Conservation (phyloP, 1,140 invertebrate species). For the Scaptomyza graminum region DNA sequence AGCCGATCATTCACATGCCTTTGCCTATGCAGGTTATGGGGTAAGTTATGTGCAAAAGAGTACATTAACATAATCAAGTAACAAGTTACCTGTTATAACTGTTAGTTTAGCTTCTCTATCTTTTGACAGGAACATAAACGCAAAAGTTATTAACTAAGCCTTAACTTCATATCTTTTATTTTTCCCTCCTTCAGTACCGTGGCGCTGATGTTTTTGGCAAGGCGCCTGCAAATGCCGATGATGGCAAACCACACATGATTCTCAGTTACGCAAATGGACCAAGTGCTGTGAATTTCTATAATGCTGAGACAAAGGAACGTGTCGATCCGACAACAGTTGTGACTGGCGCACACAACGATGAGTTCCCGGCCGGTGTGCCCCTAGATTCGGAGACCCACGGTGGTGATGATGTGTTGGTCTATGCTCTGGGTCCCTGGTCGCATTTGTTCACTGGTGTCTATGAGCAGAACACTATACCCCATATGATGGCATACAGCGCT, state of each 20-base stretch:
- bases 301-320: slow-evolving; percentile 68
- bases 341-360: slow-evolving; percentile 55
- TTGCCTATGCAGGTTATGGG: slow-evolving; percentile 87
- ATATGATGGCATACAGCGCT: slow-evolving; percentile 88
- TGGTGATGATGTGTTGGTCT: slow-evolving; percentile 89
- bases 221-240: slow-evolving; percentile 83
- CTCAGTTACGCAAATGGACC: slow-evolving; percentile 90
- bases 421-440: slow-evolving; percentile 87
- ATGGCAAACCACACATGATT: slow-evolving; percentile 87
- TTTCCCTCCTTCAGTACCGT: slow-evolving; percentile 68
- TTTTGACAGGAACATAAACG: too few species aligned
- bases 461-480: slow-evolving; percentile 91
- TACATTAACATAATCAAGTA: too few species aligned
- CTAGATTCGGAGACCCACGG: slow-evolving; percentile 87
- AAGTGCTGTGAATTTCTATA: slow-evolving; percentile 84
- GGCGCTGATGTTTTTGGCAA: slow-evolving; percentile 84
- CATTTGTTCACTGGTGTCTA: slow-evolving; percentile 90
- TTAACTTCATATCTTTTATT: neutral
- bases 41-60: slow-evolving; percentile 52
- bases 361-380: slow-evolving; percentile 85
- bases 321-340: slow-evolving; percentile 68
- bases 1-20: slow-evolving; percentile 88
- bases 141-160: too few species aligned
- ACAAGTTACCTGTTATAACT: too few species aligned
- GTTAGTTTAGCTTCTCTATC: too few species aligned